Evolutionary conservation across 2,797 vertebrate species (phyloP).

Genomic region (Tamandua tetradactyla): DNA sequence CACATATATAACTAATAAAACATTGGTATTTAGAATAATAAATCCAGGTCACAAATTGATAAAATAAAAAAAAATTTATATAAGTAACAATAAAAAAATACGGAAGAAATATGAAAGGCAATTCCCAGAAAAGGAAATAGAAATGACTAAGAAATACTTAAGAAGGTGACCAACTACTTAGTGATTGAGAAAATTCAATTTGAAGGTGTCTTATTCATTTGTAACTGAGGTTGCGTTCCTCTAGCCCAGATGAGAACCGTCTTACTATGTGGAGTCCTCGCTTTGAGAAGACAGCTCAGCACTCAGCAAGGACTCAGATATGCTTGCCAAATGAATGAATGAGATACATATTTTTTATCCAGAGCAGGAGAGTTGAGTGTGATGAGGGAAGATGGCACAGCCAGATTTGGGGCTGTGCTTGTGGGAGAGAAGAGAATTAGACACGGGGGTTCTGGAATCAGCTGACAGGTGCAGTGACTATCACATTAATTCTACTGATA

Average conservation of each 20-base stretch:
- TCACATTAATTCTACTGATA: background rate
- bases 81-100: background rate
- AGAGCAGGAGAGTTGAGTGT: background rate
- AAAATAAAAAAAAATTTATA: background rate
- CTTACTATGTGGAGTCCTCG: too few species aligned
- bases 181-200: background rate
- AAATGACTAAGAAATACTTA: background rate
- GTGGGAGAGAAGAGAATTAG: background rate
- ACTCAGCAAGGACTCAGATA: too few species aligned
- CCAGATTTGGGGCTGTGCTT: background rate
- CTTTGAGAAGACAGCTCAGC: too few species aligned
- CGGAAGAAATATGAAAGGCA: background rate
- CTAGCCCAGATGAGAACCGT: too few species aligned
- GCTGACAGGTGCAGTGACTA: background rate
- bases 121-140: background rate
- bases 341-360: too few species aligned
- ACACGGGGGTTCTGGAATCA: background rate
- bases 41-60: background rate
- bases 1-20: background rate
- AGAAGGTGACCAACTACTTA: background rate
- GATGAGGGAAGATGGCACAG: background rate
- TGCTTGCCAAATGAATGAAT: too few species aligned
- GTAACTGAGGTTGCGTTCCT: too few species aligned
- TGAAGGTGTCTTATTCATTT: background rate
- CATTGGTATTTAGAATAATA: background rate